phyloP scores from a whole-genome alignment of 2,888 invertebrate genomes.

The Dermolepida albohirtum region DNA sequence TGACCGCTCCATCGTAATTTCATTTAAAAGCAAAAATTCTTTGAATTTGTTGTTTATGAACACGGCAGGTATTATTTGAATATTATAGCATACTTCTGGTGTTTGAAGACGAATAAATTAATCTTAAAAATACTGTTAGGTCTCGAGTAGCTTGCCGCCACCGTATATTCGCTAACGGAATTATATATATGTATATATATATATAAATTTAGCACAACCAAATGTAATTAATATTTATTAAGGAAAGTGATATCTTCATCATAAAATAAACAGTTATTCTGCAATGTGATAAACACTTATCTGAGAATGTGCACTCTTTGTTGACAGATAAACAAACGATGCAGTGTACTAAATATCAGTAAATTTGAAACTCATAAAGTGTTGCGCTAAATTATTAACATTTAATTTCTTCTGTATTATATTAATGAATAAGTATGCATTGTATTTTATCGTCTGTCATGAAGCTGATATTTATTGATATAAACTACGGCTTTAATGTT shows the following conservation, averaged over 20 bases:
- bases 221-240: slow-evolving; percentile 27
- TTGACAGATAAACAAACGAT: slow-evolving; percentile 25
- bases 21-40: too few species aligned
- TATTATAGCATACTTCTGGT: too few species aligned
- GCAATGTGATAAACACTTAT: slow-evolving; percentile 26
- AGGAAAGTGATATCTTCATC: slow-evolving; percentile 16
- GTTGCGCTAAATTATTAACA: slow-evolving; percentile 32
- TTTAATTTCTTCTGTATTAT: slow-evolving; percentile 15
- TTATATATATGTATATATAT: too few species aligned
- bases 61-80: too few species aligned
- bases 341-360: slow-evolving; percentile 20
- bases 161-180: too few species aligned
- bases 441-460: slow-evolving; percentile 14
- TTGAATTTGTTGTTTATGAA: too few species aligned
- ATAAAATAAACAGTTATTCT: slow-evolving; percentile 23
- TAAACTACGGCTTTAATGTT: slow-evolving; percentile 32
- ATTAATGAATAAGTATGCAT: slow-evolving; percentile 22
- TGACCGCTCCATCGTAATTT: too few species aligned
- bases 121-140: too few species aligned
- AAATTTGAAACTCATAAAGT: slow-evolving; percentile 27
- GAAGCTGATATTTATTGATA: not conserved
- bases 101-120: too few species aligned
- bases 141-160: too few species aligned
- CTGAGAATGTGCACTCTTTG: slow-evolving; percentile 22
- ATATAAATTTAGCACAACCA: slow-evolving; percentile 9